Evolutionary conservation across 2,888 invertebrate genomes (phyloP).

Genomic region (Synergus japonicus): DNA sequence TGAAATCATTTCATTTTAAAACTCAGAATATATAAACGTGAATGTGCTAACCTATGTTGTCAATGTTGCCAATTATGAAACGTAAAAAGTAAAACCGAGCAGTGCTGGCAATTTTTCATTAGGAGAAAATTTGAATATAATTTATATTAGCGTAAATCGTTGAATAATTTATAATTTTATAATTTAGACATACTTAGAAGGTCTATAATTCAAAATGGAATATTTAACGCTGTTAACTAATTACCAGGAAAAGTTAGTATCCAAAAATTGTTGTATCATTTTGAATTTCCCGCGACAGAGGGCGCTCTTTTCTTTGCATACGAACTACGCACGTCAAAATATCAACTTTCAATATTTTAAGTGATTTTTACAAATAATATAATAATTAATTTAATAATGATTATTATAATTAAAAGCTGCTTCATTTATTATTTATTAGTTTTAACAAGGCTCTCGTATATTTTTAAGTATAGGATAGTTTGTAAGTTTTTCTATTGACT

Average conservation of each 20-base stretch:
- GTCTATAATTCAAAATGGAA: not conserved
- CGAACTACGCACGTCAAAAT: not conserved
- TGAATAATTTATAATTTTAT: not conserved
- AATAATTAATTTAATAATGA: not conserved
- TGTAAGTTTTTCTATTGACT: not conserved
- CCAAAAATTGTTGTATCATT: not conserved
- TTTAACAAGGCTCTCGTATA: not conserved
- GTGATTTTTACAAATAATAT: not conserved
- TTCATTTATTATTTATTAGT: not conserved
- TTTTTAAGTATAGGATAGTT: not conserved
- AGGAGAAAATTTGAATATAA: not conserved
- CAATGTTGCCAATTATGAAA: constrained; percentile 8
- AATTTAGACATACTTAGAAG: not conserved
- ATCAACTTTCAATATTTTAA: not conserved
- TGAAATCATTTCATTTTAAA: constrained; percentile 36
- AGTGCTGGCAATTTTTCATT: not conserved
- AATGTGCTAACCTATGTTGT: not conserved
- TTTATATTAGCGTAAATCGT: not conserved
- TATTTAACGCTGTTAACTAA: not conserved
- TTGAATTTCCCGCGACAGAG: not conserved
- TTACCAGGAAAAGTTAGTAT: not conserved
- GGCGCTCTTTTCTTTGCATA: not conserved
- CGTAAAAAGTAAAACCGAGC: not conserved
- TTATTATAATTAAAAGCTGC: not conserved
- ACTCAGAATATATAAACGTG: constrained; percentile 21